A percentile compares a stretch with the other conserved stretches of the same genome.
phyloP scores from a whole-genome alignment of 2,888 invertebrate species.

The Liodrosophila aerea region DNA sequence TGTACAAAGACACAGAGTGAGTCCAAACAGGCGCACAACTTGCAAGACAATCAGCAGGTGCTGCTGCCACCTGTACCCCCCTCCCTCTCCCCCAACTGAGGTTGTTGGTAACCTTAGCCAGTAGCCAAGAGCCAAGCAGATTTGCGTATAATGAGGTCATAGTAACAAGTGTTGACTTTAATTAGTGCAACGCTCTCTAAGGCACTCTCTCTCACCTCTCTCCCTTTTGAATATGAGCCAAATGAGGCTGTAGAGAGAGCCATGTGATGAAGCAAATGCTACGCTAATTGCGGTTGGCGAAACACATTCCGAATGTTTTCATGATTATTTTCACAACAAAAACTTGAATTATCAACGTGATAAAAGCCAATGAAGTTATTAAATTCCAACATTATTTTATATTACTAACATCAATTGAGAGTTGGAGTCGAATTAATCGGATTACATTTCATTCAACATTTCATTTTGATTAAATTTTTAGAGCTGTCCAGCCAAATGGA shows the following conservation, averaged over 20 bases:
- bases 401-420: not conserved
- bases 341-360: not conserved
- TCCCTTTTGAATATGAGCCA: conserved; percentile 30
- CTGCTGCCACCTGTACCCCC: not conserved
- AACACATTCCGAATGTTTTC: conserved; percentile 3
- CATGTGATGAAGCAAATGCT: conserved; percentile 58
- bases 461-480: conserved; percentile 24
- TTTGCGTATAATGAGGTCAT: conserved; percentile 75
- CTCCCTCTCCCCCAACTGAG: not conserved
- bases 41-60: conserved; percentile 68
- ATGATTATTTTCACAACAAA: conserved; percentile 1
- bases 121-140: conserved; percentile 47
- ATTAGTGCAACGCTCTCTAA: conserved; percentile 53
- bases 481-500: conserved; percentile 19
- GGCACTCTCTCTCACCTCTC: not conserved
- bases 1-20: conserved; percentile 61
- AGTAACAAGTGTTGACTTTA: conserved; percentile 75
- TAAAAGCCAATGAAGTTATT: too few species aligned
- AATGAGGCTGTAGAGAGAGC: conserved; percentile 42
- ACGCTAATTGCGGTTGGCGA: conserved; percentile 51
- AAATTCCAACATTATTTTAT: not conserved
- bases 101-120: conserved; percentile 37
- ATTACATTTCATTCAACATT: conserved; percentile 25
- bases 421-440: conserved; percentile 6
- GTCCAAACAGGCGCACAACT: conserved; percentile 34